phyloP scores from a whole-genome alignment of 23 tunicate genomes.

The Trididemnum miniatum region DNA sequence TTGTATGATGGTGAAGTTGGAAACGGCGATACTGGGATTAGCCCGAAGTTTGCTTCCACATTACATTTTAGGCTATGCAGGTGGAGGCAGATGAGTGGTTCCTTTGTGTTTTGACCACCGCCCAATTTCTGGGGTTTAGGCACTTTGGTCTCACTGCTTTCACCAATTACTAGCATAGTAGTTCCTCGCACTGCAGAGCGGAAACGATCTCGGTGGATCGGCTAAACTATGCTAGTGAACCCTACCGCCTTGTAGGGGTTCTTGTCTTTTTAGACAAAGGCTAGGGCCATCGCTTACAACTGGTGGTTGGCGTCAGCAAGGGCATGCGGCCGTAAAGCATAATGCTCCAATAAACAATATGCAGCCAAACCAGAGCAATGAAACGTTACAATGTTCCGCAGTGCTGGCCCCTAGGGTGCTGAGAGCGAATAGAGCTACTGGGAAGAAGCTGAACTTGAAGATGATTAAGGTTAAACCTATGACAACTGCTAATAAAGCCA shows the following conservation, averaged over 20 bases:
- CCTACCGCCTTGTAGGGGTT: neutral
- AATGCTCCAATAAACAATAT: neutral
- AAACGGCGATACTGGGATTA: too few relatives aligned
- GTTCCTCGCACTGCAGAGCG: too few relatives aligned
- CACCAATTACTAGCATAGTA: too few relatives aligned
- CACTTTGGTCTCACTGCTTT: too few relatives aligned
- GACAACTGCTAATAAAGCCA: neutral
- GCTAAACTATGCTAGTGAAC: conserved; percentile 4
- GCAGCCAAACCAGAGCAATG: neutral
- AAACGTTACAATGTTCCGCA: neutral
- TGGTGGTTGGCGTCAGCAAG: conserved; percentile 7
- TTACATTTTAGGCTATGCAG: too few relatives aligned
- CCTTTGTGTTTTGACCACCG: too few relatives aligned
- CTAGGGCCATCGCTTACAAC: neutral
- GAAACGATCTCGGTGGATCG: too few relatives aligned
- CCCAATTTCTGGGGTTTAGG: too few relatives aligned
- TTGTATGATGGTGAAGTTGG: too few relatives aligned
- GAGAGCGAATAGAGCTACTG: neutral
- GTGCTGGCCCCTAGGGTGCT: neutral
- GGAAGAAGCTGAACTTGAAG: conserved; percentile 17
- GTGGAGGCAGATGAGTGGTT: too few relatives aligned
- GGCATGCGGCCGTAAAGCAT: neutral
- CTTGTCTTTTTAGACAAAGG: neutral
- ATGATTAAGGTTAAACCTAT: neutral
- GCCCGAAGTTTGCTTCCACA: too few relatives aligned